phyloP scores from a whole-genome alignment of 2,888 invertebrate genomes.

The Drosophila demipolita region DNA sequence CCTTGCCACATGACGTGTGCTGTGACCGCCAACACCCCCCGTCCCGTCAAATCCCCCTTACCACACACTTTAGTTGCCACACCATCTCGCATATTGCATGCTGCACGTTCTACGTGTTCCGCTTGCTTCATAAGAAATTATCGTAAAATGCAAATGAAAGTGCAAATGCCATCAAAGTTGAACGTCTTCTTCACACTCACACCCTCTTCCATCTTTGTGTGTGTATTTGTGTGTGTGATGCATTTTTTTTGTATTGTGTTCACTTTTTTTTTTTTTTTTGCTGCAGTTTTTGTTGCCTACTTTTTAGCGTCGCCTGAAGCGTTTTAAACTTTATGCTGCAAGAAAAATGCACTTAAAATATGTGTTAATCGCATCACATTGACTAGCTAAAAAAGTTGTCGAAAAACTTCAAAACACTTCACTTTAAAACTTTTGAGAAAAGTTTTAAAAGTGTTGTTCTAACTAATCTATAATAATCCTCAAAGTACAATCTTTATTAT shows the following conservation, averaged over 20 bases:
- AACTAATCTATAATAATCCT: background rate
- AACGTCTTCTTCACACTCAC: slow-evolving; percentile 15
- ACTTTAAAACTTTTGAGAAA: background rate
- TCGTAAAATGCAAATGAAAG: slow-evolving; percentile 38
- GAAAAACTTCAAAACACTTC: slow-evolving; percentile 4
- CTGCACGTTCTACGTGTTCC: slow-evolving; percentile 5
- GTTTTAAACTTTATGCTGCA: slow-evolving; percentile 18
- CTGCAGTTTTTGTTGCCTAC: slow-evolving; percentile 52
- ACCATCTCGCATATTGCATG: background rate
- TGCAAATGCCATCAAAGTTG: slow-evolving; percentile 65
- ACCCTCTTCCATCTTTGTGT: slow-evolving; percentile 2
- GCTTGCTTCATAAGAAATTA: slow-evolving; percentile 12
- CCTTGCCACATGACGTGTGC: slow-evolving; percentile 2
- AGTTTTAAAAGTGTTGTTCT: background rate
- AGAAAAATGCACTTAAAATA: slow-evolving; percentile 22
- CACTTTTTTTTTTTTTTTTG: too few species aligned
- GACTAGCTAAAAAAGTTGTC: slow-evolving; percentile 17
- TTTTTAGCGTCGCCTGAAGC: slow-evolving; percentile 36
- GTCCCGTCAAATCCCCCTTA: background rate
- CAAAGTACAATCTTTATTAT: background rate
- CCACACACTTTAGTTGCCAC: background rate
- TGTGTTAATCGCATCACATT: slow-evolving; percentile 24
- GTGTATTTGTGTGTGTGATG: slow-evolving; percentile 7
- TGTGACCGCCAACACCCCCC: background rate
- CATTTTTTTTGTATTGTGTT: slow-evolving; percentile 12